A percentile compares a stretch with the other conserved stretches of the same genome.
These are phyloP conservation scores for Leucophora obtusa DNA, from an alignment of 2,888 invertebrate genomes.

Conservation along the genomic window DNA sequence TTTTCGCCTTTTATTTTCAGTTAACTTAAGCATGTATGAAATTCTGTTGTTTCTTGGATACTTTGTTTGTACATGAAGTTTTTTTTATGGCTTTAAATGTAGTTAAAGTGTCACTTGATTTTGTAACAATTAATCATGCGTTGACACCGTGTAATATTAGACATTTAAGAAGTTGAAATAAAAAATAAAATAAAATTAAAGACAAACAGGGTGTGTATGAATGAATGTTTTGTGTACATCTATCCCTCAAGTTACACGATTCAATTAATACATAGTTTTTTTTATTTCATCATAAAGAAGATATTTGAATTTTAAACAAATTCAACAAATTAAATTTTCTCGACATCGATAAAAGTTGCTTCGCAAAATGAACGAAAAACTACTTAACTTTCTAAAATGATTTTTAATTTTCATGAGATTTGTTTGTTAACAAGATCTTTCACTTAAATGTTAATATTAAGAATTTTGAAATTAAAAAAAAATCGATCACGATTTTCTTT, in stretches of 20 bases:
- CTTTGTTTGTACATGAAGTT: not conserved
- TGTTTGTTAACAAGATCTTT: too few relatives aligned
- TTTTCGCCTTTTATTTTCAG: constrained; percentile 20
- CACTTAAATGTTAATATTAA: too few relatives aligned
- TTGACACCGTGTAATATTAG: constrained; percentile 64
- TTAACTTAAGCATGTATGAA: not conserved
- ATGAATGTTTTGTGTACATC: not conserved
- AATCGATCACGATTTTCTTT: too few relatives aligned
- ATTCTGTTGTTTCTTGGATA: constrained; percentile 14
- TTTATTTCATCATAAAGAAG: too few relatives aligned
- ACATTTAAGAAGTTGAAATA: constrained; percentile 54
- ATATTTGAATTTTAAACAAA: too few relatives aligned
- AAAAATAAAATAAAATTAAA: constrained; percentile 5
- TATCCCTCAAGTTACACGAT: not conserved
- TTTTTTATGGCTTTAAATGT: constrained; percentile 48
- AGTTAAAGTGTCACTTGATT: constrained; percentile 63
- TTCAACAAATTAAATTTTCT: too few relatives aligned
- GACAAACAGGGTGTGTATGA: constrained; percentile 53
- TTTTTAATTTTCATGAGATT: too few relatives aligned
- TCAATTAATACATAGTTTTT: too few relatives aligned
- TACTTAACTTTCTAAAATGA: too few relatives aligned
- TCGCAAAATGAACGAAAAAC: too few relatives aligned
- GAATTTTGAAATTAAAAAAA: too few relatives aligned
- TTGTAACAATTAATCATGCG: constrained; percentile 65
- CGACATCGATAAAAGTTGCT: too few relatives aligned